Evolutionary conservation across 2,113 vertebrate species (phyloP).

Genomic region (Peromyscus leucopus): DNA sequence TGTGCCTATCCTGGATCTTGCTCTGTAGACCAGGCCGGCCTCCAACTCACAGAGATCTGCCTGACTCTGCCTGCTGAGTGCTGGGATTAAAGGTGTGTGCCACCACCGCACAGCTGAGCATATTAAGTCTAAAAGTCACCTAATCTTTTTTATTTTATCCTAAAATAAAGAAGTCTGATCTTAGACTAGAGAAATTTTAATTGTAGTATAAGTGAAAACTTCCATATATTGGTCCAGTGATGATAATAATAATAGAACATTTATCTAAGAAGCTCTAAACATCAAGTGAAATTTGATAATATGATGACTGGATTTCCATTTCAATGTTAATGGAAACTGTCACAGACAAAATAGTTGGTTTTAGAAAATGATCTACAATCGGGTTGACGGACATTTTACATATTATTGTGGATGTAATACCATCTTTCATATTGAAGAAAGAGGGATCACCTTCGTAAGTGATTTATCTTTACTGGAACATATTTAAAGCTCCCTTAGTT

Average conservation of each 20-base stretch:
- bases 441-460: slow-evolving; percentile 18
- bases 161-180: background rate
- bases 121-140: background rate
- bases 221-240: background rate
- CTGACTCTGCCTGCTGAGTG: too few relatives aligned
- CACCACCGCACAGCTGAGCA: too few relatives aligned
- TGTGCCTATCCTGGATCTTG: too few relatives aligned
- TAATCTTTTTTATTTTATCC: background rate
- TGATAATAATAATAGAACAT: slow-evolving; percentile 43
- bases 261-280: background rate
- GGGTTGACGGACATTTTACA: background rate
- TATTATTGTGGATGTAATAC: background rate
- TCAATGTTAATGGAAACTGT: slow-evolving; percentile 2
- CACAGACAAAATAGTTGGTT: background rate
- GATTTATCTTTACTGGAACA: background rate
- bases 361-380: background rate
- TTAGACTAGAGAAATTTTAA: background rate
- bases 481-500: background rate
- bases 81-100: too few relatives aligned
- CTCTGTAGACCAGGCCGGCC: too few relatives aligned
- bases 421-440: background rate
- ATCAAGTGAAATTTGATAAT: background rate
- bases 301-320: background rate
- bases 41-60: too few relatives aligned
- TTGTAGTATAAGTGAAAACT: background rate